These are phyloP conservation scores for Danio choprae DNA, from an alignment of 2,797 vertebrate species.

Conservation along the genomic window DNA sequence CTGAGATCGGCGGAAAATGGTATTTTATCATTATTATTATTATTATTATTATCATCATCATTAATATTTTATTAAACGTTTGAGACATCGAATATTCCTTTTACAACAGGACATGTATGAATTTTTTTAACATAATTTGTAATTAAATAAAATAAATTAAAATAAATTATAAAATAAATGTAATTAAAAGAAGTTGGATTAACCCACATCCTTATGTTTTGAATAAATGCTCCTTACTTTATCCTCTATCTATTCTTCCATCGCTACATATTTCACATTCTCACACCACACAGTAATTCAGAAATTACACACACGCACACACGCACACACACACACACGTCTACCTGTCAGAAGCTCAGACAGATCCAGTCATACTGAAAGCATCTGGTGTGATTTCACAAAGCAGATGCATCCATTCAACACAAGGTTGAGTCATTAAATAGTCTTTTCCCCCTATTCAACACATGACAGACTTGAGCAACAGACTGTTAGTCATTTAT, in stretches of 20 bases:
- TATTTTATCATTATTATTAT: too few relatives aligned
- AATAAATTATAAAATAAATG: too few relatives aligned
- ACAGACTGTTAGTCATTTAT: slow-evolving; percentile 1
- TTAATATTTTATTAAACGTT: too few relatives aligned
- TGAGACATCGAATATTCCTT: too few relatives aligned
- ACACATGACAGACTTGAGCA: slow-evolving; percentile 16
- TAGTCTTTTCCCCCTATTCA: neutral
- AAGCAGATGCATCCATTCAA: slow-evolving; percentile 50
- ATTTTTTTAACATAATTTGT: too few relatives aligned
- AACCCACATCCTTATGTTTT: slow-evolving; percentile 7
- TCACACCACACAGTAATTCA: slow-evolving; percentile 40
- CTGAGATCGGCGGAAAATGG: too few relatives aligned
- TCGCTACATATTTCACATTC: slow-evolving; percentile 31
- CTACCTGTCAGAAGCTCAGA: slow-evolving; percentile 36
- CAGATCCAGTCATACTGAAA: slow-evolving; percentile 35
- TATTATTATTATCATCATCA: too few relatives aligned
- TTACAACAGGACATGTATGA: too few relatives aligned
- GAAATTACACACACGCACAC: too few relatives aligned
- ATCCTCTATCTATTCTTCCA: neutral
- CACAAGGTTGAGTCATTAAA: slow-evolving; percentile 39
- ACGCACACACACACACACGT: slow-evolving; percentile 38
- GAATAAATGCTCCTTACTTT: neutral
- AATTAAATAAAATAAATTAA: too few relatives aligned
- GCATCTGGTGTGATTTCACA: slow-evolving; percentile 47
- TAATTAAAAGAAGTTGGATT: neutral